phyloP scores from a whole-genome alignment of 2,113 vertebrate species.

The Apus apus region DNA sequence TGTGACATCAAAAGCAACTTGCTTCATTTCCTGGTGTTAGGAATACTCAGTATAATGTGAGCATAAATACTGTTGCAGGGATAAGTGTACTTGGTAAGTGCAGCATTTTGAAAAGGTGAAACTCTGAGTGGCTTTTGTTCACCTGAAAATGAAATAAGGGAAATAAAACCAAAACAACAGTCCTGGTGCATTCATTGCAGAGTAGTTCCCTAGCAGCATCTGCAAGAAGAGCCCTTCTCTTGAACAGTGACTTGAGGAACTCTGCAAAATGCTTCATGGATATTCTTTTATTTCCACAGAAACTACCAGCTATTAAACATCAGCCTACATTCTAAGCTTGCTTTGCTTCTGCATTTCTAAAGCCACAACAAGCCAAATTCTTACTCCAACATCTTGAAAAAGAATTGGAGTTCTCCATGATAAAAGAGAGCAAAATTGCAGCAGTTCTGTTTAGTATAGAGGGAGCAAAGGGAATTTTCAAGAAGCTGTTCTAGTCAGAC shows the following conservation, averaged over 20 bases:
- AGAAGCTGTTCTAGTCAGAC: background rate
- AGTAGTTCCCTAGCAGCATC: background rate
- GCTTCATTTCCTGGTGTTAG: background rate
- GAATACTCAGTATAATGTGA: background rate
- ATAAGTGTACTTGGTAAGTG: background rate
- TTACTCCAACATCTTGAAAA: background rate
- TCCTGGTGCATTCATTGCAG: background rate
- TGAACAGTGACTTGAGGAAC: background rate
- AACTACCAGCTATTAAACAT: background rate
- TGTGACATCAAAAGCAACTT: background rate
- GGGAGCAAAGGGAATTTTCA: background rate
- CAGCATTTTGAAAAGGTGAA: background rate
- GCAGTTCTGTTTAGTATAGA: background rate
- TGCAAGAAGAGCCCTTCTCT: background rate
- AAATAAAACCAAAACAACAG: background rate
- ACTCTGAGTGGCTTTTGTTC: background rate
- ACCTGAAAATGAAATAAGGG: background rate
- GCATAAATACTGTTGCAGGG: background rate
- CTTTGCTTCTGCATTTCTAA: background rate
- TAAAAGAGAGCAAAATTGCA: background rate
- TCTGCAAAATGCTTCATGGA: background rate
- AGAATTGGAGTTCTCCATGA: background rate
- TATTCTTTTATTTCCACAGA: background rate
- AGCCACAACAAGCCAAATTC: background rate
- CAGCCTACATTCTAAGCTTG: background rate